Percentiles rank a stretch among this genome's conserved stretches.
Evolutionary conservation across 2,888 invertebrate species (phyloP).

Genomic region (Rhagonycha fulva): DNA sequence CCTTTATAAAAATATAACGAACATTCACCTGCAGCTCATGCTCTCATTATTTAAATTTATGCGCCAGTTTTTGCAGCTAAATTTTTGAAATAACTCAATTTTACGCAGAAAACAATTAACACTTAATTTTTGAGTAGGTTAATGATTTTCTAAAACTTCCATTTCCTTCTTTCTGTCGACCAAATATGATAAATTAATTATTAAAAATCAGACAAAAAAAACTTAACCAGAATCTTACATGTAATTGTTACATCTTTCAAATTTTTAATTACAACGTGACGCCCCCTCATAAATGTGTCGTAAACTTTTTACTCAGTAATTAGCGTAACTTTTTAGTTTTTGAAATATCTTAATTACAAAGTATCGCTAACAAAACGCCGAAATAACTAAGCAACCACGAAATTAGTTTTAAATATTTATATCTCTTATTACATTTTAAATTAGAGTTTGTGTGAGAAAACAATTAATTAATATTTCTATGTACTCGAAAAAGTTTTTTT

Average conservation of each 20-base stretch:
- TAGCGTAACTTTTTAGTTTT: conserved; percentile 15
- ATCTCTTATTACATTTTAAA: conserved; percentile 10
- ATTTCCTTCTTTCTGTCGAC: neutral
- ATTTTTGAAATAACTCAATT: neutral
- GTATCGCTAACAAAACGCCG: conserved; percentile 11
- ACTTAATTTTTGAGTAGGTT: neutral
- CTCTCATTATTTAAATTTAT: neutral
- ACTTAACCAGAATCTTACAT: neutral
- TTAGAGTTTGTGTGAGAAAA: neutral
- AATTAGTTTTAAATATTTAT: conserved; percentile 19
- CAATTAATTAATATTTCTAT: neutral
- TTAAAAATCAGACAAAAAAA: neutral
- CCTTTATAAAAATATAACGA: neutral
- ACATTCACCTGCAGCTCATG: neutral
- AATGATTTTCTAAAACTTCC: neutral
- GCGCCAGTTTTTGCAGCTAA: neutral
- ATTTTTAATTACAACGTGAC: conserved; percentile 31
- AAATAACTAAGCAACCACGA: conserved; percentile 20
- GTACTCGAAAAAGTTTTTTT: neutral
- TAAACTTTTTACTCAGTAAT: conserved; percentile 28
- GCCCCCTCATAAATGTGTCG: conserved; percentile 37
- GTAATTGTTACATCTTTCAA: conserved; percentile 30
- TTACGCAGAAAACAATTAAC: no score
- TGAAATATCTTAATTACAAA: conserved; percentile 23
- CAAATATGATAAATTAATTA: neutral